Conservation (phyloP, 2,797 vertebrate species). For the Neopelma chrysocephalum region DNA sequence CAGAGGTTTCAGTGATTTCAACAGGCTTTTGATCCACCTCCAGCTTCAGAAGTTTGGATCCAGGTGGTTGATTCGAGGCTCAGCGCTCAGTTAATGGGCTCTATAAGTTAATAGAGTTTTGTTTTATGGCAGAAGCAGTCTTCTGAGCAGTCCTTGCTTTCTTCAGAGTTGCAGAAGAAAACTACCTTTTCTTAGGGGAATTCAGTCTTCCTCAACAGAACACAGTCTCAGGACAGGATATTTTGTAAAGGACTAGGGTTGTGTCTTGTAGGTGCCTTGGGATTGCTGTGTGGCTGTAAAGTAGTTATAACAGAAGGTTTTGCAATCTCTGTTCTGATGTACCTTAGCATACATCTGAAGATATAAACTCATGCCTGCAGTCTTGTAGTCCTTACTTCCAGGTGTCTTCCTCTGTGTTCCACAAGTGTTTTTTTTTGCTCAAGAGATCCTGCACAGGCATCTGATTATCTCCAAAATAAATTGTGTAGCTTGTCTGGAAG, state of each 20-base stretch:
- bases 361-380: not conserved
- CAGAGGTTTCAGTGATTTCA: not conserved
- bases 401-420: not conserved
- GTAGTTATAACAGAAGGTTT: not conserved
- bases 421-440: not conserved
- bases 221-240: not conserved
- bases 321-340: not conserved
- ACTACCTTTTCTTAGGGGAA: not conserved
- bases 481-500: not conserved
- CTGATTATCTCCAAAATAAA: not conserved
- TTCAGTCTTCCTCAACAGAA: not conserved
- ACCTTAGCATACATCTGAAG: not conserved
- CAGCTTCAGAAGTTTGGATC: constrained; percentile 12
- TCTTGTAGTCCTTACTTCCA: not conserved
- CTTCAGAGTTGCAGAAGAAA: not conserved
- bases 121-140: not conserved
- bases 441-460: not conserved
- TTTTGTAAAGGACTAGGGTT: not conserved
- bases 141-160: not conserved
- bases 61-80: not conserved
- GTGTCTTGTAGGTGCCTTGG: not conserved
- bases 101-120: not conserved
- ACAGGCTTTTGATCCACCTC: not conserved
- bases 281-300: not conserved
- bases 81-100: not conserved